A percentile compares a stretch with the other conserved stretches of the same genome.
Conservation (phyloP, 2,888 invertebrate species). For the Drosophila niveifrons region DNA sequence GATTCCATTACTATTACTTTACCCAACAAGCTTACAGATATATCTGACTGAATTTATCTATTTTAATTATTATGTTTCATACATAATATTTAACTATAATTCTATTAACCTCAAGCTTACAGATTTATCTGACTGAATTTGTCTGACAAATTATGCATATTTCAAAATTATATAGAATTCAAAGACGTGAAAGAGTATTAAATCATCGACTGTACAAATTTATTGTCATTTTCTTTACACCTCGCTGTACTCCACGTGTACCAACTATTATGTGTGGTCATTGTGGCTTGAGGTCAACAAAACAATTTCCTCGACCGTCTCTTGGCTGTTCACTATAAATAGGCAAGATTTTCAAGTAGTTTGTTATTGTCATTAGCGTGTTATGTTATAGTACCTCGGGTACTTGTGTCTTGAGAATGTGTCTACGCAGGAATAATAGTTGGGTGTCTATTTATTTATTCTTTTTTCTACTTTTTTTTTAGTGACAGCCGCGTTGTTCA, state of each 20-base stretch:
- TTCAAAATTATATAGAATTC: background rate
- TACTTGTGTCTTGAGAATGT: constrained; percentile 11
- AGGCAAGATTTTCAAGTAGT: constrained; percentile 60
- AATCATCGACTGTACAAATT: too few relatives aligned
- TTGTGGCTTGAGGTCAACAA: constrained; percentile 52
- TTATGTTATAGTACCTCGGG: constrained; percentile 1
- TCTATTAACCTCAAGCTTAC: too few relatives aligned
- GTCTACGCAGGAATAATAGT: constrained; percentile 17
- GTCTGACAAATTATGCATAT: too few relatives aligned
- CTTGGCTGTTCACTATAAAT: constrained; percentile 45
- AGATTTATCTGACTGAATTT: too few relatives aligned
- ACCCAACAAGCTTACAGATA: too few relatives aligned
- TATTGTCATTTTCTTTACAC: background rate
- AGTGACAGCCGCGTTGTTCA: constrained; percentile 43
- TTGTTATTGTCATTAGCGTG: constrained; percentile 54
- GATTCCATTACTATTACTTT: too few relatives aligned
- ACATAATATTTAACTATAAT: too few relatives aligned
- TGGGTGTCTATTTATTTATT: constrained; percentile 19
- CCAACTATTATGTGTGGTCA: constrained; percentile 47
- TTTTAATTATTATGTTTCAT: too few relatives aligned
- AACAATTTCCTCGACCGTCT: constrained; percentile 39
- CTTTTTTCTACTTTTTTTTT: background rate
- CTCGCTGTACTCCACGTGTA: constrained; percentile 9
- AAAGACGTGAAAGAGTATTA: background rate
- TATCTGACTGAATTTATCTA: too few relatives aligned